These are phyloP conservation scores for Clostera curtula DNA, from an alignment of 2,888 invertebrate genomes.

Conservation along the genomic window DNA sequence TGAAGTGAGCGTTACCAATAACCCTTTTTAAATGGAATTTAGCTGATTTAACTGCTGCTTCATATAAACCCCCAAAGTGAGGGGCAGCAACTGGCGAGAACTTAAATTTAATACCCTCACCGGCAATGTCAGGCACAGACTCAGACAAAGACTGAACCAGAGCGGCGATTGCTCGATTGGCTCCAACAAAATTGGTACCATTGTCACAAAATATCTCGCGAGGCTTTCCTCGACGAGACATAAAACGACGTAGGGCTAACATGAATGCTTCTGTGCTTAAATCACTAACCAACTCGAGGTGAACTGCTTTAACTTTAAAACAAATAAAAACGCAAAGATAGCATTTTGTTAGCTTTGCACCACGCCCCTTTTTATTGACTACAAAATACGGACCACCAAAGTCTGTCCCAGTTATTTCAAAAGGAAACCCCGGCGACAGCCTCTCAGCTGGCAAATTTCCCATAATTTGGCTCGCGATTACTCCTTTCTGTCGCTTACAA, in stretches of 20 bases:
- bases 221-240: constrained; percentile 2
- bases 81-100: background rate
- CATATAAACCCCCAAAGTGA: constrained; percentile 1
- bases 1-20: constrained; percentile 1
- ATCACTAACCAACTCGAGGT: background rate
- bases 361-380: background rate
- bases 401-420: constrained; percentile 1
- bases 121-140: too few relatives aligned
- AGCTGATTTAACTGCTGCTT: constrained; percentile 1
- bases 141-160: background rate
- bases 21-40: constrained; percentile 1
- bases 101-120: background rate
- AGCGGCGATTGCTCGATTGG: too few relatives aligned
- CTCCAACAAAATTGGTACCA: constrained; percentile 1
- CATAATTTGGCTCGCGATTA: constrained; percentile 4
- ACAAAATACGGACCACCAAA: constrained; percentile 2
- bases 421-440: constrained; percentile 1
- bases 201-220: constrained; percentile 1
- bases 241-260: constrained; percentile 1
- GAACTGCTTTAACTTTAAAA: background rate
- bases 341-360: background rate
- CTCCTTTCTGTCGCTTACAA: constrained; percentile 3
- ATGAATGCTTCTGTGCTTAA: constrained; percentile 1
- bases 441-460: constrained; percentile 2
- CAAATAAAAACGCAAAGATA: constrained; percentile 2